These are phyloP conservation scores for Drosophila peninsularis DNA, from an alignment of 2,888 invertebrate genomes.

Conservation along the genomic window DNA sequence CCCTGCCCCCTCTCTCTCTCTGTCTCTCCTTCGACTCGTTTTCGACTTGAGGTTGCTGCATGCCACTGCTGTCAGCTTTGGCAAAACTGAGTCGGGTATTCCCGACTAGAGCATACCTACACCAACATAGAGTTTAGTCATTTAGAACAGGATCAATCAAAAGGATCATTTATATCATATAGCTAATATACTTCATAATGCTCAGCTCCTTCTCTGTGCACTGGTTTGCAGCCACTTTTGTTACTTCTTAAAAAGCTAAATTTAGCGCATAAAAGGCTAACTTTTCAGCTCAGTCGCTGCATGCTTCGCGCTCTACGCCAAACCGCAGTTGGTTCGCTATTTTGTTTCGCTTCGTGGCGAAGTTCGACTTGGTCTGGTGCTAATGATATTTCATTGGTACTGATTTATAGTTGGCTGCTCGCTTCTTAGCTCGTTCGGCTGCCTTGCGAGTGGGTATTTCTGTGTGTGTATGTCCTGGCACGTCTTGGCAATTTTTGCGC, in stretches of 20 bases:
- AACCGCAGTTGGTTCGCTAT: constrained; percentile 32
- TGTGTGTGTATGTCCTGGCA: background rate
- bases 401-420: constrained; percentile 69
- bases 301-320: constrained; percentile 25
- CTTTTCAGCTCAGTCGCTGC: background rate
- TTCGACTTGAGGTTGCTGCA: constrained; percentile 31
- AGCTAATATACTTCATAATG: background rate
- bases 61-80: constrained; percentile 15
- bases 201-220: background rate
- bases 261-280: background rate
- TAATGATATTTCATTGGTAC: constrained; percentile 76
- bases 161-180: no score
- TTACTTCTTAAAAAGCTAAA: background rate
- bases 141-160: no score
- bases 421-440: constrained; percentile 32
- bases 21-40: constrained; percentile 6
- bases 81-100: background rate
- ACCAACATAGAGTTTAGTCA: background rate
- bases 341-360: constrained; percentile 23
- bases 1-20: background rate
- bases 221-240: background rate
- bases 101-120: background rate
- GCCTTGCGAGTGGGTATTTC: background rate
- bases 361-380: constrained; percentile 41
- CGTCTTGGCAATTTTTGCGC: constrained; percentile 38